A percentile compares a stretch with the other conserved stretches of the same genome.
Conservation (phyloP, 2,797 vertebrate genomes). For the Bradypodion ventrale region DNA sequence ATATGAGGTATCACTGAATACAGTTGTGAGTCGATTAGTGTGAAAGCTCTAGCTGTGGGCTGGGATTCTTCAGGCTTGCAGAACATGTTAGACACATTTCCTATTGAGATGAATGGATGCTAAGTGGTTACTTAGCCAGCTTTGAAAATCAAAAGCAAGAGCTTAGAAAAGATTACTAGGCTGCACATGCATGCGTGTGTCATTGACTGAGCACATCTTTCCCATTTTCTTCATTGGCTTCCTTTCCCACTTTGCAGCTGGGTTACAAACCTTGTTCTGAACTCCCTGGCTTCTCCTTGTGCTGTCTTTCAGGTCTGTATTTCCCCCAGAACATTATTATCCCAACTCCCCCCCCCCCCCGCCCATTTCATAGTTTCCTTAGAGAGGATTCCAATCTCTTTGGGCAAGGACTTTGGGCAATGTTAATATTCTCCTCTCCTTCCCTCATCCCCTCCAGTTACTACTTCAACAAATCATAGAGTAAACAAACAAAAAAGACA, state of each 20-base stretch:
- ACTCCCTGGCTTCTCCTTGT: background rate
- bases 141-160: constrained; percentile 21
- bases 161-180: constrained; percentile 30
- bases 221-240: background rate
- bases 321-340: background rate
- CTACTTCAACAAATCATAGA: too few species aligned
- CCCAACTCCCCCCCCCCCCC: background rate
- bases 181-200: constrained; percentile 3
- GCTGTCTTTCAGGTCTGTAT: background rate
- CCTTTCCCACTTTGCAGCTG: background rate
- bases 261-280: background rate
- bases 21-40: background rate
- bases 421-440: background rate
- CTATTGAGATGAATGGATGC: background rate
- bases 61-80: background rate
- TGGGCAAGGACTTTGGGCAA: background rate
- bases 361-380: background rate
- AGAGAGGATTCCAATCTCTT: background rate
- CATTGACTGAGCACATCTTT: background rate
- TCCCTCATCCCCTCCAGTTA: background rate
- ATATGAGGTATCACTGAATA: too few species aligned
- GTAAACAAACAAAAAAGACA: too few species aligned
- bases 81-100: background rate
- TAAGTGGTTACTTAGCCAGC: background rate
- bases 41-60: constrained; percentile 11